phyloP scores from a whole-genome alignment of 2,113 vertebrate species.

The Alaudala cheleensis region DNA sequence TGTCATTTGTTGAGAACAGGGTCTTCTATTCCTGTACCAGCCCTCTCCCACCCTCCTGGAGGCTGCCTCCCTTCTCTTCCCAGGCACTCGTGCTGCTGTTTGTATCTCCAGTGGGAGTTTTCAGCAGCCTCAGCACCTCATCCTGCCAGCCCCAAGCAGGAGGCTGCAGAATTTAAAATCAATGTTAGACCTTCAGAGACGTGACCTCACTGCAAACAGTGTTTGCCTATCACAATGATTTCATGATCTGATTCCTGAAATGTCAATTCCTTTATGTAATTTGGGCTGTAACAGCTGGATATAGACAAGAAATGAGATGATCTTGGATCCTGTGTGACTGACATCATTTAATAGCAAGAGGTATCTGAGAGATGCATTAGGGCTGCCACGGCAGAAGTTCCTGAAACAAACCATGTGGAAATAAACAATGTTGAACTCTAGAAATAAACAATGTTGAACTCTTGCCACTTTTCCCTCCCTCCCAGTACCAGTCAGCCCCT shows the following conservation, averaged over 20 bases:
- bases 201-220: background rate
- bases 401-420: background rate
- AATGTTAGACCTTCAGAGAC: background rate
- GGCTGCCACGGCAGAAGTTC: background rate
- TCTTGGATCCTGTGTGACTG: background rate
- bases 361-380: background rate
- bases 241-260: background rate
- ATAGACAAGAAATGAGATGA: background rate
- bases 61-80: background rate
- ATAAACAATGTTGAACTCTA: background rate
- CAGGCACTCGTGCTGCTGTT: background rate
- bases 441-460: background rate
- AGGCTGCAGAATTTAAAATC: background rate
- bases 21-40: background rate
- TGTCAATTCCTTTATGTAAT: background rate
- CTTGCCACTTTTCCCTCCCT: background rate
- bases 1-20: background rate
- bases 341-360: background rate
- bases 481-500: background rate
- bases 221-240: background rate
- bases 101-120: background rate
- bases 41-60: background rate
- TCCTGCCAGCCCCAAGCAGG: background rate
- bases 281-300: background rate
- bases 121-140: background rate